Percentiles rank a stretch among this genome's conserved stretches.
phyloP scores from a whole-genome alignment of 2,113 vertebrate species.

The Fregata magnificens region DNA sequence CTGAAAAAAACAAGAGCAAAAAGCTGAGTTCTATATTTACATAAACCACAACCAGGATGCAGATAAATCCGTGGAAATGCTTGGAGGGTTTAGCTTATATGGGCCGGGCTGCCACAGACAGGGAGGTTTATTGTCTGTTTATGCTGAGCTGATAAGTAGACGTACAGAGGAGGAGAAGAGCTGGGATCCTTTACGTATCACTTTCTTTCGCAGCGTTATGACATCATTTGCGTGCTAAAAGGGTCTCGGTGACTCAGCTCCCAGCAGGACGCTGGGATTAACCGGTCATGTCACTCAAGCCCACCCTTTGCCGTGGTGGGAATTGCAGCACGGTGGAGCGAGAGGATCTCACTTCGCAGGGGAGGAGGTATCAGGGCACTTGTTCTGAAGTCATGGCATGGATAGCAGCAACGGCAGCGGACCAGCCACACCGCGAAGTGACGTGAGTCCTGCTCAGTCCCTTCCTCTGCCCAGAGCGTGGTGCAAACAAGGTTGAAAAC shows the following conservation, averaged over 20 bases:
- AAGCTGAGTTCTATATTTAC: background rate
- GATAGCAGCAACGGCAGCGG: accelerated
- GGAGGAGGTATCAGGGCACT: background rate
- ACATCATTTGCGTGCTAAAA: background rate
- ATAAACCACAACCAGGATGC: background rate
- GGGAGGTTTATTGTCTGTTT: background rate
- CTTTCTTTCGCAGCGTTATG: background rate
- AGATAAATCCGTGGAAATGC: background rate
- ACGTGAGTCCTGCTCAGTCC: background rate
- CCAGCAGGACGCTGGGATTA: background rate
- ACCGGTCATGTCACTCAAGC: background rate
- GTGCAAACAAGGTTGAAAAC: background rate
- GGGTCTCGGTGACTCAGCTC: background rate
- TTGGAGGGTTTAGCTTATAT: background rate
- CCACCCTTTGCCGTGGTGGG: background rate
- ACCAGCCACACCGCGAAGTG: accelerated
- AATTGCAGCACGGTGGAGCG: background rate
- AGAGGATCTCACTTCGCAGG: background rate
- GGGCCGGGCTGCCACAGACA: background rate
- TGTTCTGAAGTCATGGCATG: background rate
- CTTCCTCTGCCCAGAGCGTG: background rate
- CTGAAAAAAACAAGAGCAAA: background rate
- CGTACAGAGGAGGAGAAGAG: background rate
- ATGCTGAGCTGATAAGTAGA: background rate
- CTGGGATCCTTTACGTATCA: background rate